phyloP scores from a whole-genome alignment of 2,797 vertebrate species.

The Tenualosa thibaudeaui region DNA sequence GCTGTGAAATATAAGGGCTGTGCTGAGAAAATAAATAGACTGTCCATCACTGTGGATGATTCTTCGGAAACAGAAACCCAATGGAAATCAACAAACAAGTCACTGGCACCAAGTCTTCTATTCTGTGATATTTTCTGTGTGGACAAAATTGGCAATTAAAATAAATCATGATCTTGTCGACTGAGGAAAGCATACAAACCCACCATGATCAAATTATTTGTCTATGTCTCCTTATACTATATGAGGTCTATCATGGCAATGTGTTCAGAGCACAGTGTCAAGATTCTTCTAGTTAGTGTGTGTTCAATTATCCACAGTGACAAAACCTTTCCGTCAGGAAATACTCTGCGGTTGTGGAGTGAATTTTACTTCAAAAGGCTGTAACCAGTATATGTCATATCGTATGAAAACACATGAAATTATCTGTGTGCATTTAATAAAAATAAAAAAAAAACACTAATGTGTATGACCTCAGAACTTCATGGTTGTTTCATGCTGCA shows the following conservation, averaged over 20 bases:
- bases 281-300: neutral
- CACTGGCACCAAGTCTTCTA: neutral
- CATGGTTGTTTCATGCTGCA: constrained; percentile 47
- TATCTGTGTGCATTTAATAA: constrained; percentile 26
- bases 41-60: neutral
- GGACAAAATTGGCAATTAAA: neutral
- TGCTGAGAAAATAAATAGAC: constrained; percentile 4
- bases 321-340: constrained; percentile 20
- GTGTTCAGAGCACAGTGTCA: neutral
- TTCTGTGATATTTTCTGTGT: neutral
- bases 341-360: neutral
- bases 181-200: neutral
- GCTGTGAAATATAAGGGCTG: constrained; percentile 5
- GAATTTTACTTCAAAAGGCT: constrained; percentile 14
- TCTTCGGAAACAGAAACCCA: constrained; percentile 3
- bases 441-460: constrained; percentile 11
- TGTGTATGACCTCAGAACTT: constrained; percentile 45
- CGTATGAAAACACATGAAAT: neutral
- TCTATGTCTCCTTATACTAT: neutral
- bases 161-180: constrained; percentile 2
- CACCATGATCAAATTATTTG: constrained; percentile 18
- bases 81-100: constrained; percentile 2
- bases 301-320: neutral
- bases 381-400: neutral
- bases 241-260: neutral